Evolutionary conservation across 2,113 vertebrate genomes (phyloP).

Genomic region (Podarcis raffonei): DNA sequence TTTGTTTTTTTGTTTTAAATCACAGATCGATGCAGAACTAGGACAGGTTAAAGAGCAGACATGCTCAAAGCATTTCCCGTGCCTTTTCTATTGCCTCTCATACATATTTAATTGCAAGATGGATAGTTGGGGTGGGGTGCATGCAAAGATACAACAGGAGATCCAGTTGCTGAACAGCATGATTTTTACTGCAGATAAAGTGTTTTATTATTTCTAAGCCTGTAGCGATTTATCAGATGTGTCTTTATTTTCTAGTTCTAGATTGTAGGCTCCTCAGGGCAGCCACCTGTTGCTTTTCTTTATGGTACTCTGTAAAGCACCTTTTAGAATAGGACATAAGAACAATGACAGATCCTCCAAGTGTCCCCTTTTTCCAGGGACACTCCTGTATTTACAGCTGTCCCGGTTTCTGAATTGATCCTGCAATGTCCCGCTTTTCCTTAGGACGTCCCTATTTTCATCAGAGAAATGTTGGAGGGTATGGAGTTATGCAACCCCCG

Average conservation of each 20-base stretch:
- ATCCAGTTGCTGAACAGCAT: neutral
- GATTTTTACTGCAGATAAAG: slow-evolving; percentile 4
- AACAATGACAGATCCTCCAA: neutral
- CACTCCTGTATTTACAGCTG: too few species aligned
- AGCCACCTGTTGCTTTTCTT: neutral
- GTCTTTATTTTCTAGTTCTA: neutral
- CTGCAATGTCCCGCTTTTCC: too few species aligned
- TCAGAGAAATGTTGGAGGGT: too few species aligned
- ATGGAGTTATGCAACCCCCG: too few species aligned
- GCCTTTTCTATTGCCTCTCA: neutral
- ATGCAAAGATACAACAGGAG: slow-evolving; percentile 4
- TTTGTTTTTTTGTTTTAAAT: too few species aligned
- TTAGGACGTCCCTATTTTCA: too few species aligned
- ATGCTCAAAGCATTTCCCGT: neutral
- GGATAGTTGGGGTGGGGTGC: too few species aligned
- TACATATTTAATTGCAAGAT: slow-evolving; percentile 24
- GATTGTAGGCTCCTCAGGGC: neutral
- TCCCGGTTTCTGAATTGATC: too few species aligned
- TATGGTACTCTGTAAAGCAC: neutral
- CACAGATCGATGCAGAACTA: too few species aligned
- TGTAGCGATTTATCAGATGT: neutral
- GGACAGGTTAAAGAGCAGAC: slow-evolving; percentile 19
- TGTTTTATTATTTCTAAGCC: slow-evolving; percentile 37
- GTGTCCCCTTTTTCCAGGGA: too few species aligned
- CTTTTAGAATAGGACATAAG: neutral